Evolutionary conservation across 1,140 invertebrate species (phyloP).

Genomic region (Neotoxoptera formosana): DNA sequence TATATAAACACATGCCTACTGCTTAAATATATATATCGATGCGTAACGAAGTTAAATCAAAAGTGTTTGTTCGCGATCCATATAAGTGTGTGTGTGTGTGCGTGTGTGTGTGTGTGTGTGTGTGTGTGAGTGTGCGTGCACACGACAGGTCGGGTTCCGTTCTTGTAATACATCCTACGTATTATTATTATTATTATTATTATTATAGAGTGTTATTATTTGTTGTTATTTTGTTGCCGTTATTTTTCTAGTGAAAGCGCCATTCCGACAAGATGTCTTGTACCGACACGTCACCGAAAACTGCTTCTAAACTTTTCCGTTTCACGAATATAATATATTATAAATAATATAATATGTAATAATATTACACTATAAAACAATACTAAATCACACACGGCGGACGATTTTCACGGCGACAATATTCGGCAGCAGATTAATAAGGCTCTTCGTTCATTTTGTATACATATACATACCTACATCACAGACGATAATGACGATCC

Average conservation of each 20-base stretch:
- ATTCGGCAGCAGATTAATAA: not conserved
- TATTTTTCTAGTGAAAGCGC: slow-evolving; percentile 4
- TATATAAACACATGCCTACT: not conserved
- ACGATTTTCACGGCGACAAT: not conserved
- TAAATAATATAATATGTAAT: too few species aligned
- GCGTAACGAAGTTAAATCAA: not conserved
- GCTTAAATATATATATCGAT: not conserved
- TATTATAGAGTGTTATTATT: not conserved
- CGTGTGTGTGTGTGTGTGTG: too few species aligned
- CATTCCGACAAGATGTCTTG: not conserved
- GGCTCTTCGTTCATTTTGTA: not conserved
- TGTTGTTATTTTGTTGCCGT: not conserved
- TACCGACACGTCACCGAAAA: slow-evolving; percentile 1
- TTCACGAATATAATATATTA: too few species aligned
- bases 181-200: not conserved
- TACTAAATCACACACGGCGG: not conserved
- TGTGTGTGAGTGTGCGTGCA: not conserved
- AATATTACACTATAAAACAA: not conserved
- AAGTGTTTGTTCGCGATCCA: not conserved
- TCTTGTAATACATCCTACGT: not conserved
- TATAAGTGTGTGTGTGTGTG: not conserved
- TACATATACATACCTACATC: too few species aligned
- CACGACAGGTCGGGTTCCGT: not conserved
- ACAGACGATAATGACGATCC: not conserved
- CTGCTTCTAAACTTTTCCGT: not conserved